A percentile compares a stretch with the other conserved stretches of the same genome.
phyloP scores from a whole-genome alignment of 2,797 vertebrate genomes.

The Vespertilio murinus region DNA sequence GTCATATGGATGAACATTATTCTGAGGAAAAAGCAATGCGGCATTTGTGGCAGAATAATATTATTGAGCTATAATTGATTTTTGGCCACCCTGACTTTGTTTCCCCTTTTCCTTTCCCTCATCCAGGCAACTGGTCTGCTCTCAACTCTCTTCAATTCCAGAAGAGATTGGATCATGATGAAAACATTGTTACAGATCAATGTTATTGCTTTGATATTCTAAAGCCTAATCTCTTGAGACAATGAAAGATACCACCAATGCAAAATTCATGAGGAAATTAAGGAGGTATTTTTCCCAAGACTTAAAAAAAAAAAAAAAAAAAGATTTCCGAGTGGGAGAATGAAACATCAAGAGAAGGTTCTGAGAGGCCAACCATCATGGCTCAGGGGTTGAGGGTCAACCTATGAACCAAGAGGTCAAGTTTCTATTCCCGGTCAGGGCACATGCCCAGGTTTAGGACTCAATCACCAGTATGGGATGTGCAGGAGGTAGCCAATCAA shows the following conservation, averaged over 20 bases:
- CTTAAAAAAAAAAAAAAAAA: neutral
- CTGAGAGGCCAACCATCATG: neutral
- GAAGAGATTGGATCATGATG: neutral
- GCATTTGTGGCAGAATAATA: neutral
- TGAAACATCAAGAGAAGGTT: neutral
- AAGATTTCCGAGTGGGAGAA: neutral
- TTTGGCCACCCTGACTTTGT: neutral
- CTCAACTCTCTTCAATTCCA: neutral
- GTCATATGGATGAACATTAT: neutral
- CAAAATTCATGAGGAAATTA: neutral
- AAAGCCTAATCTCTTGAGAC: neutral
- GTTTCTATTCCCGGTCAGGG: too few species aligned
- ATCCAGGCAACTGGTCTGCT: neutral
- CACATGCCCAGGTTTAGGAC: too few species aligned
- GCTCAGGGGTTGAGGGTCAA: too few species aligned
- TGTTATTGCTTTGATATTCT: neutral
- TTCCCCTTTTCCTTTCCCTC: neutral
- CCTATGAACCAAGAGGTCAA: too few species aligned
- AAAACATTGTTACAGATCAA: neutral
- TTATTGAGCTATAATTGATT: neutral
- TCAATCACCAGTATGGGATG: too few species aligned
- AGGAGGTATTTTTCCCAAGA: neutral
- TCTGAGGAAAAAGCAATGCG: neutral
- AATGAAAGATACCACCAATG: neutral
- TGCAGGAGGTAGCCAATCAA: too few species aligned